Conservation (phyloP, 2,888 invertebrate genomes). For the Lycophotia porphyrea region DNA sequence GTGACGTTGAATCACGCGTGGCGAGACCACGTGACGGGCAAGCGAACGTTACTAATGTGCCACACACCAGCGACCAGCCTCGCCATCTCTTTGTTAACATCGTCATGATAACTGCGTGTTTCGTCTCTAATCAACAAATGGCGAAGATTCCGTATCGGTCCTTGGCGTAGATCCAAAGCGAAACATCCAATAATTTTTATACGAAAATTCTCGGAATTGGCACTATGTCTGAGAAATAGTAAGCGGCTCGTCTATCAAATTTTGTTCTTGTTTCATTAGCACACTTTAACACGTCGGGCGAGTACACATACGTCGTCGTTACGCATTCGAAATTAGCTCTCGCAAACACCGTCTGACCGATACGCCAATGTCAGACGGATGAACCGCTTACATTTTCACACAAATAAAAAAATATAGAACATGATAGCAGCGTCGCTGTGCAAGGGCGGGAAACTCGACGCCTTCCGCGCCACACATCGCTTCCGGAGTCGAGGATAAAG, state of each 20-base stretch:
- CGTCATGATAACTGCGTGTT: constrained; percentile 44
- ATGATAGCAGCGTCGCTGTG: constrained; percentile 21
- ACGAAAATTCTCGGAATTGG: constrained; percentile 40
- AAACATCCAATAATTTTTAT: constrained; percentile 39
- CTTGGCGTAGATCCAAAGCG: constrained; percentile 46
- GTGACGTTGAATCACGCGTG: constrained; percentile 68
- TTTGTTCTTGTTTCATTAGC: constrained; percentile 43
- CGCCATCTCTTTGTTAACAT: constrained; percentile 54
- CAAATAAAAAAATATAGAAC: constrained; percentile 20
- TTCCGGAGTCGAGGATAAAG: constrained; percentile 61
- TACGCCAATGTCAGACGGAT: constrained; percentile 53
- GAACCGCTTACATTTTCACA: constrained; percentile 30
- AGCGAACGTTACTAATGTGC: constrained; percentile 49
- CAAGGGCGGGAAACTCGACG: constrained; percentile 63
- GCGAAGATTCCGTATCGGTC: constrained; percentile 14
- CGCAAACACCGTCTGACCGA: constrained; percentile 49
- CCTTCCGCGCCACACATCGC: constrained; percentile 67
- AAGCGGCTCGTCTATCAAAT: constrained; percentile 37
- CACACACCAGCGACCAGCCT: constrained; percentile 27
- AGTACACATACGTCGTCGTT: constrained; percentile 39
- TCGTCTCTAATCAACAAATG: constrained; percentile 35
- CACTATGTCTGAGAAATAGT: constrained; percentile 45
- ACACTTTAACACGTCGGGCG: constrained; percentile 21
- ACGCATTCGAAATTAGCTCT: constrained; percentile 42
- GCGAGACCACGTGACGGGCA: constrained; percentile 68